These are phyloP conservation scores for Lasioglossum malachurum DNA, from an alignment of 2,888 invertebrate species.

Conservation along the genomic window DNA sequence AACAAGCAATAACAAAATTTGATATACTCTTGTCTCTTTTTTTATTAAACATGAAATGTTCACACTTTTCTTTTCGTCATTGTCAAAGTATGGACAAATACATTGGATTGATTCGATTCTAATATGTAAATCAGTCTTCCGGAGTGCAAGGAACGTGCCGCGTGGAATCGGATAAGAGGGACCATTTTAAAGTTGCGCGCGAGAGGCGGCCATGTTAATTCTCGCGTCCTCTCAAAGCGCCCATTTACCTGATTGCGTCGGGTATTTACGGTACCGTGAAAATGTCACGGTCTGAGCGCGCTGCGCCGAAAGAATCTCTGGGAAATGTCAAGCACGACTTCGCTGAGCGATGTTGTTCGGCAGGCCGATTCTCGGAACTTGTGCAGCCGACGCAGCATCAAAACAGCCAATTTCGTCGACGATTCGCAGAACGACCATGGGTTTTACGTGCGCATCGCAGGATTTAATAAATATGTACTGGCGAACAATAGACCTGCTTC, in stretches of 20 bases:
- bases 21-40: too few relatives aligned
- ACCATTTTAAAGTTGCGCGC: constrained; percentile 15
- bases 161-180: not conserved
- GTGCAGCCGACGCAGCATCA: not conserved
- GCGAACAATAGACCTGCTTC: not conserved
- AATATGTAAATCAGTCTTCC: not conserved
- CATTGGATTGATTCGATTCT: not conserved
- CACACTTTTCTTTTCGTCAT: too few relatives aligned
- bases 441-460: not conserved
- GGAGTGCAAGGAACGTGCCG: not conserved
- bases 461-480: not conserved
- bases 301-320: constrained; percentile 1
- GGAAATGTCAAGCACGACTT: constrained; percentile 25
- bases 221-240: not conserved
- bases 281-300: constrained; percentile 12
- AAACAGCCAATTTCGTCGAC: not conserved
- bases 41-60: too few relatives aligned
- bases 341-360: not conserved
- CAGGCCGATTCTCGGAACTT: not conserved
- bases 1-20: too few relatives aligned
- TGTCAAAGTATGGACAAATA: too few relatives aligned
- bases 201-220: not conserved
- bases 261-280: constrained; percentile 16
- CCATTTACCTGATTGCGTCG: constrained; percentile 29
- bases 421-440: not conserved